These are phyloP conservation scores for Troglohyphantes excavatus DNA, from an alignment of 2,888 invertebrate species.

Conservation along the genomic window DNA sequence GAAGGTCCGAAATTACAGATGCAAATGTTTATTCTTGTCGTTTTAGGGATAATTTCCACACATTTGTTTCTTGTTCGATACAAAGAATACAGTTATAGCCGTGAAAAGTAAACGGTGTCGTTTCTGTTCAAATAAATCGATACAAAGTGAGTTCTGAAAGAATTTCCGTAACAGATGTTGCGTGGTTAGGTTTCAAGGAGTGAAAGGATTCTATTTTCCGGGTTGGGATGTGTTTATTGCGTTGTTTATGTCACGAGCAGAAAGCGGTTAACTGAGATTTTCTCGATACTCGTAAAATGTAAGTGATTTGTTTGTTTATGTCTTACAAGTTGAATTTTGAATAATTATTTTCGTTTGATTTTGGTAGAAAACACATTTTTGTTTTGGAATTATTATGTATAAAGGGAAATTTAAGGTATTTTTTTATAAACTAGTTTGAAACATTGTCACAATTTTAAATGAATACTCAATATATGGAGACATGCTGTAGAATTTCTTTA, in stretches of 20 bases:
- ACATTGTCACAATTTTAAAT: too few species aligned
- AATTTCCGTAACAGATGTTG: conserved; percentile 25
- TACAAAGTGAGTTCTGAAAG: not conserved
- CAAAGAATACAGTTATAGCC: not conserved
- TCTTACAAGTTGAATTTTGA: too few species aligned
- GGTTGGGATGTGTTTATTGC: not conserved
- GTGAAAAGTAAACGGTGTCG: not conserved
- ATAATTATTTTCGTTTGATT: too few species aligned
- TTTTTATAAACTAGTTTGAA: too few species aligned
- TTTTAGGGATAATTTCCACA: not conserved
- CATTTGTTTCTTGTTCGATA: not conserved
- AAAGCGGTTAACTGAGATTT: too few species aligned
- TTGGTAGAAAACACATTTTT: too few species aligned
- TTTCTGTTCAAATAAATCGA: not conserved
- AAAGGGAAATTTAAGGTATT: too few species aligned
- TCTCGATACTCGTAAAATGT: too few species aligned
- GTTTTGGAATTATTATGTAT: too few species aligned
- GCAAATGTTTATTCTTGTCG: conserved; percentile 2
- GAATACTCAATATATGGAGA: too few species aligned
- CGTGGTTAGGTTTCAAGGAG: conserved; percentile 3
- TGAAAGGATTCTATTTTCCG: not conserved
- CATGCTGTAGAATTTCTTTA: too few species aligned
- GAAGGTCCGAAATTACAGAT: not conserved
- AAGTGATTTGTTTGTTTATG: too few species aligned
- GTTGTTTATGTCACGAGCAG: not conserved